Base-by-base conservation (phyloP, 2,888 invertebrate species). In the Lasioglossum morio region DNA sequence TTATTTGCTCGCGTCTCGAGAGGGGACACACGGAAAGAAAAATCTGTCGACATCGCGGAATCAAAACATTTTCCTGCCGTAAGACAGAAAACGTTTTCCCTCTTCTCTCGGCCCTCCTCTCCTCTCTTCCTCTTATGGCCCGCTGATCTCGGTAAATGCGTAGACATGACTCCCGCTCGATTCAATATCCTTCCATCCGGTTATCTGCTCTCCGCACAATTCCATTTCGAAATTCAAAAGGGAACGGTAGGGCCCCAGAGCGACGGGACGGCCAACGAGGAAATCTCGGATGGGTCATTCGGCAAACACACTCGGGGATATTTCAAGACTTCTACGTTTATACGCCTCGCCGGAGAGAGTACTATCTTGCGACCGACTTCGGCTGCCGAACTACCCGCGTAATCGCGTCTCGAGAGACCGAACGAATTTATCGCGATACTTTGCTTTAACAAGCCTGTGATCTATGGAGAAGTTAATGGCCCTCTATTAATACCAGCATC, bases 141-240 rank as follows among this genome's bases (percentile, higher is more conserved):
- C 23, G 69, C 48, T 82, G 46, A 70, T 82, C 79, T 10, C 70
- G 27, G 66, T 75, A n/a, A 84, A 83, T 73, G 81, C 83, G 83
- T 86, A 79, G 83, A 83, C 83, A 57, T 48, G 82, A 86, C 66
- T 79, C 69, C 78, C 19, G 66, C 53, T 53, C 63, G 79, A 87
- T 87, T 87, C 87, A 87, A 84, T 87, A 87, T 81, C 87, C 72
- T 37, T 46, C 79, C 77, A 77, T 79, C 72, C 74, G 81, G 82
- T 86, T 86, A 81, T 77, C 79, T 30, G 53, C 73, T 75, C 78
- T 37, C 72, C 78, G 69, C 40, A 40, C 75, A 81, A 72, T 86
- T 79, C 81, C 76, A 83, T 82, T 77, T 75, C 53, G 40, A 72
- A 53, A 34, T 57, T 53, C 72, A 73, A 78, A 73, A 78, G 37